Percentiles rank a stretch among this genome's conserved stretches.
These are phyloP conservation scores for Micoletzkya japonica DNA, from an alignment of 2,888 invertebrate genomes.

Conservation along the genomic window DNA sequence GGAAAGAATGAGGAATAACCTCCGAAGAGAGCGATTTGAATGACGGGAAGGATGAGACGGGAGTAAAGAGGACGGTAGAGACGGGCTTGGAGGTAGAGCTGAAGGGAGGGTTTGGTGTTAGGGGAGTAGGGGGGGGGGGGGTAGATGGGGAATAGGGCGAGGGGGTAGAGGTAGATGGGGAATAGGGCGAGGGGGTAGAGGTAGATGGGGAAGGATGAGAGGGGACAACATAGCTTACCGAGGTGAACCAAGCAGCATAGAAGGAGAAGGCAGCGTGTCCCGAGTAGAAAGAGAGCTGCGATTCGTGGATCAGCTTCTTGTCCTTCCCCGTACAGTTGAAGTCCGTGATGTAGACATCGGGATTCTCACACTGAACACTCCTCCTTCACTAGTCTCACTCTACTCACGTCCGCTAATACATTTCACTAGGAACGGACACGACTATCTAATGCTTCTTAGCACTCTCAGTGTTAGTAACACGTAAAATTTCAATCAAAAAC, in stretches of 20 bases:
- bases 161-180: conserved; percentile 78
- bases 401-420: no score
- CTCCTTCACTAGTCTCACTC: no score
- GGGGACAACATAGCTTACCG: no score
- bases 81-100: conserved; percentile 84
- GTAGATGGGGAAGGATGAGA: no score
- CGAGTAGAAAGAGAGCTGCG: conserved; percentile 62
- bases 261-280: conserved; percentile 64
- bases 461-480: no score
- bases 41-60: conserved; percentile 77
- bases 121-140: no score
- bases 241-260: conserved; percentile 63
- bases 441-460: no score
- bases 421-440: no score
- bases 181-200: conserved; percentile 85
- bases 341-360: conserved; percentile 51
- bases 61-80: conserved; percentile 80
- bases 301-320: conserved; percentile 53
- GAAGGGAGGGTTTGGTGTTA: no score
- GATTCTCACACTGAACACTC: conserved; percentile 40
- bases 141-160: conserved; percentile 78
- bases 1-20: conserved; percentile 29
- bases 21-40: conserved; percentile 80
- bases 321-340: conserved; percentile 51
- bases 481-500: not conserved